phyloP scores from a whole-genome alignment of 2,888 invertebrate species.

The Mamestra brassicae region DNA sequence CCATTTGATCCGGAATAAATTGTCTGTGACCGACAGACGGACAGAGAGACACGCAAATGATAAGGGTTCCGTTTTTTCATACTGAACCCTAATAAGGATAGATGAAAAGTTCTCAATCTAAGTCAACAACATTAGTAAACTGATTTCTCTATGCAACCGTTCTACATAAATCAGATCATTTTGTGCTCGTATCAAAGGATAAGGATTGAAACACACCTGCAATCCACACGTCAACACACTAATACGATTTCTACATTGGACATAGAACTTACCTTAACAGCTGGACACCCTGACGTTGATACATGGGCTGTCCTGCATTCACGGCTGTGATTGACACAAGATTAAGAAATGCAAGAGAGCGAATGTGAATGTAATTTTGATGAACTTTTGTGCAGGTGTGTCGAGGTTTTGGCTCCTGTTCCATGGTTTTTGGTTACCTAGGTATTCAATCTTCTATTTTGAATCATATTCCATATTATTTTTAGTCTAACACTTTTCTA shows the following conservation, averaged over 20 bases:
- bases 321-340: constrained; percentile 38
- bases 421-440: no score
- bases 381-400: background rate
- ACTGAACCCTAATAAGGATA: no score
- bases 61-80: no score
- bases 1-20: no score
- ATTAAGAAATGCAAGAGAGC: constrained; percentile 27
- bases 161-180: background rate
- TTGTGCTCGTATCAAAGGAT: background rate
- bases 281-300: constrained; percentile 50
- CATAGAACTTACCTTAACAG: constrained; percentile 7
- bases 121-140: background rate
- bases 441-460: no score
- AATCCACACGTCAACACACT: constrained; percentile 5
- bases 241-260: constrained; percentile 31
- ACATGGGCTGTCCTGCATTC: constrained; percentile 43
- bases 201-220: constrained; percentile 27
- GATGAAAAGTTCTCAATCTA: no score
- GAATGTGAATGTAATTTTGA: constrained; percentile 16
- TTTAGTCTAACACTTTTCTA: no score
- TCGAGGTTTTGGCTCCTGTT: background rate
- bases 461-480: no score
- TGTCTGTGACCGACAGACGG: no score
- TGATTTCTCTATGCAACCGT: background rate
- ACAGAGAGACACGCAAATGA: no score